Evolutionary conservation across 2,113 vertebrate genomes (phyloP).

Genomic region (Psophia crepitans): DNA sequence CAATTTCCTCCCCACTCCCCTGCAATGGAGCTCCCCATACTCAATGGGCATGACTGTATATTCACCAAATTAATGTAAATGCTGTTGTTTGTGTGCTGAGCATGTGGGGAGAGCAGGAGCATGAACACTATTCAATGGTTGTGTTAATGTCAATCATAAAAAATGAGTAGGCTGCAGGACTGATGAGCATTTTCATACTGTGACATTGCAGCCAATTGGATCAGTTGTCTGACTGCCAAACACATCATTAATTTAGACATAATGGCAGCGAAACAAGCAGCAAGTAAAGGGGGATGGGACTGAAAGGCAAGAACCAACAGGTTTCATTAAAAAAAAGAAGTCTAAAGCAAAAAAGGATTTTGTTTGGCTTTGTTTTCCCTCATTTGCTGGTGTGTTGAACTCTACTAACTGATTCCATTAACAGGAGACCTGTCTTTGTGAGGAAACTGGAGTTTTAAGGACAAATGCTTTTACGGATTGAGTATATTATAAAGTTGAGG

Average conservation of each 20-base stretch:
- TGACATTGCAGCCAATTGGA: constrained; percentile 36
- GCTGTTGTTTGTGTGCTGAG: not conserved
- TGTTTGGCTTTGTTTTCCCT: constrained; percentile 20
- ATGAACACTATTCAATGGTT: not conserved
- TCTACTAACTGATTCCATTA: constrained; percentile 54
- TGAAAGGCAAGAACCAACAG: constrained; percentile 1
- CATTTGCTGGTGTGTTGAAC: constrained; percentile 29
- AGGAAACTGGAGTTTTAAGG: constrained; percentile 35
- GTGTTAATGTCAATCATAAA: not conserved
- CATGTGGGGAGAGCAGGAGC: not conserved
- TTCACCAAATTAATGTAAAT: not conserved
- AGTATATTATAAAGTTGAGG: constrained; percentile 43
- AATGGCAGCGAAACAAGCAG: constrained; percentile 28
- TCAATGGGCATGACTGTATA: not conserved
- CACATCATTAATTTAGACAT: constrained; percentile 43
- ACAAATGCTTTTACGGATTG: constrained; percentile 52
- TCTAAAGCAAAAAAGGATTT: not conserved
- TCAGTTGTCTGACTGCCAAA: constrained; percentile 42
- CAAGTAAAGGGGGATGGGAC: not conserved
- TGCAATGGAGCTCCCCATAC: not conserved
- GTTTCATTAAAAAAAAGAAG: not conserved
- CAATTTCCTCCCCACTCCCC: not conserved
- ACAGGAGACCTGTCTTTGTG: not conserved
- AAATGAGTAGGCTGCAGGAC: not conserved
- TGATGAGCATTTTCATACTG: constrained; percentile 32